These are phyloP conservation scores for Chrysotoxum bicinctum DNA, from an alignment of 2,888 invertebrate genomes.

Conservation along the genomic window DNA sequence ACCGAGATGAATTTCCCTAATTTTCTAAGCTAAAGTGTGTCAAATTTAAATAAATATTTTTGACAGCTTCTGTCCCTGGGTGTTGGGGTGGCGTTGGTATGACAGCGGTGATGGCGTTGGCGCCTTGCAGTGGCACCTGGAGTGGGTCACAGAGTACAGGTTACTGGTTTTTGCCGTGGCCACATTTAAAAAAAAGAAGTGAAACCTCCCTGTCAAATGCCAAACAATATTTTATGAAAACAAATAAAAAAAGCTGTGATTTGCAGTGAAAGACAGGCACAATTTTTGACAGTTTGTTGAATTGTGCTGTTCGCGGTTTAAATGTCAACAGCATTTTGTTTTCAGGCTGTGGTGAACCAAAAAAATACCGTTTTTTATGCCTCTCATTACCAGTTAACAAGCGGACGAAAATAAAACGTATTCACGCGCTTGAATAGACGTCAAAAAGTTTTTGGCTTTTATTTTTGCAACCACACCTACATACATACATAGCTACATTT, in stretches of 20 bases:
- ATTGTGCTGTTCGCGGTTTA: conserved; percentile 60
- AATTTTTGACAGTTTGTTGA: conserved; percentile 65
- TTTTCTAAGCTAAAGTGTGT: conserved; percentile 64
- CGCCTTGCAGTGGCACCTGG: conserved; percentile 20
- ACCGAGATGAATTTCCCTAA: conserved; percentile 55
- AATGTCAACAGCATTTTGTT: conserved; percentile 64
- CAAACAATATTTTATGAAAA: conserved; percentile 44
- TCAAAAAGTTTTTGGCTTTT: conserved; percentile 46
- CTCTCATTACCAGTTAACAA: conserved; percentile 13
- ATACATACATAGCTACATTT: neutral
- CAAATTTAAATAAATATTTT: conserved; percentile 65
- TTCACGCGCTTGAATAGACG: conserved; percentile 58
- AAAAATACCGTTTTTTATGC: neutral
- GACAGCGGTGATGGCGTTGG: conserved; percentile 10
- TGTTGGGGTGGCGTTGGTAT: neutral
- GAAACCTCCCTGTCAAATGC: conserved; percentile 48
- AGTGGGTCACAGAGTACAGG: conserved; percentile 32
- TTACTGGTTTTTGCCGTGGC: conserved; percentile 23
- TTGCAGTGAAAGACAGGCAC: conserved; percentile 39
- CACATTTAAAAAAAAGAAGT: conserved; percentile 24
- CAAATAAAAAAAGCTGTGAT: conserved; percentile 1
- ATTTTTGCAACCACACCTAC: conserved; percentile 52
- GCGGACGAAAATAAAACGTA: conserved; percentile 8
- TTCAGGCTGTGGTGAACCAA: conserved; percentile 42
- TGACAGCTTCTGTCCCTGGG: conserved; percentile 41